Evolutionary conservation across 2,888 invertebrate genomes (phyloP), one percentile per base, ranked within the genome.

Genomic region (Drosophila neotestacea): DNA sequence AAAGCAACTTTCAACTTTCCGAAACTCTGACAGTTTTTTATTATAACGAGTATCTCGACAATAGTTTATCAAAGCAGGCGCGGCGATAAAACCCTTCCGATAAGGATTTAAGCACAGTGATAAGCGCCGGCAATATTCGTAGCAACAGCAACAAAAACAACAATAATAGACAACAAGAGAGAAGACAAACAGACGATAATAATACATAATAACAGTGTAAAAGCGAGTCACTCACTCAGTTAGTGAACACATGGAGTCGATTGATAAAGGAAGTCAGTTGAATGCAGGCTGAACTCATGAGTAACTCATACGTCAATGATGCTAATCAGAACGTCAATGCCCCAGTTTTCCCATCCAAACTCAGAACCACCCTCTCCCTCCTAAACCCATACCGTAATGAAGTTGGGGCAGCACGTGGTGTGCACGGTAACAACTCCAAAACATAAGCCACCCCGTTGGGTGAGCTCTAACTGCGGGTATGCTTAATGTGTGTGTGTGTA

Each of bases 151-250:
- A 46, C 55, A 70, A 46, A 71, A 69, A 61, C 47, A 59, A 47
- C n/a, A 58, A 30, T 11, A 13, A 48, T 1, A 63, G 54, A 32
- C 50, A 58, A 52, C 64, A 60, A 69, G 46, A 55, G 63, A 60
- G 63, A 75, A 73, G 81, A 86, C 84, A 85, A 88, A 88, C 89
- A 85, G 66, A 86, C 81, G 81, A 83, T 85, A 85, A 85, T 85
- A 85, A 86, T 83, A 79, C 76, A 70, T 79, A 85, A 85, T 85
- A 86, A 88, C 56, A 88, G 84, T 63, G 67, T 55, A 64, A 36
- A 70, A 46, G 54, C 54, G 30, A 67, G 48, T 62, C 42, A 69
- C 73, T 67, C 68, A 46, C 44, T 59, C 64, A 63, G 41, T 64
- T 61, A 48, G 50, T 67, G 44, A 73, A 34, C 41, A 42, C 47